Conservation (phyloP, 2,797 vertebrate genomes). For the Pogoniulus pusillus region DNA sequence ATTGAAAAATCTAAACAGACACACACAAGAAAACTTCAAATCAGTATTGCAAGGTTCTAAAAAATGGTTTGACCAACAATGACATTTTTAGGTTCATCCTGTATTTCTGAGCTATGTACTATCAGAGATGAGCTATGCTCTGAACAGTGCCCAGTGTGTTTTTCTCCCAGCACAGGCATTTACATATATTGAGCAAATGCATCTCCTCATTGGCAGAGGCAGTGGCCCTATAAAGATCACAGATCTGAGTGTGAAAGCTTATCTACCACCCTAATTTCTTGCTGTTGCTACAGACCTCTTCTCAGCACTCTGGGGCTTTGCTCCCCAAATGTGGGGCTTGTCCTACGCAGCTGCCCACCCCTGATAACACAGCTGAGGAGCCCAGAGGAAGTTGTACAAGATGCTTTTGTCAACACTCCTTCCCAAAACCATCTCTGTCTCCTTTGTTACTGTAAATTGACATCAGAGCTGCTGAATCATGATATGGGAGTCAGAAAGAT, state of each 20-base stretch:
- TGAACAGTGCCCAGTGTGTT: not conserved
- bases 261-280: conserved; percentile 1
- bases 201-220: not conserved
- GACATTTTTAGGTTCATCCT: not conserved
- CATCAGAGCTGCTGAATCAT: conserved; percentile 71
- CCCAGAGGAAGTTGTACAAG: conserved; percentile 73
- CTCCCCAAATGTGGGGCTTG: conserved; percentile 4
- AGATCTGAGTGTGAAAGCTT: conserved; percentile 9
- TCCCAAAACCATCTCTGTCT: conserved; percentile 54
- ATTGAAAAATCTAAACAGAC: not conserved
- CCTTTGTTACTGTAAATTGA: conserved; percentile 68
- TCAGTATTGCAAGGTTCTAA: not conserved
- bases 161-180: not conserved
- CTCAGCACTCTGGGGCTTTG: conserved; percentile 36
- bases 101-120: not conserved
- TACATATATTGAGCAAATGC: not conserved
- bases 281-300: conserved; percentile 26
- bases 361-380: conserved; percentile 62
- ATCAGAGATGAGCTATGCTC: not conserved
- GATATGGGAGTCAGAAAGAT: conserved; percentile 34
- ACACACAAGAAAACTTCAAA: not conserved
- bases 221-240: not conserved
- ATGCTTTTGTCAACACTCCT: conserved; percentile 64
- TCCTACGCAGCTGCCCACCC: conserved; percentile 45
- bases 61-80: not conserved